phyloP scores from a whole-genome alignment of 2,888 invertebrate genomes.

The Taenaris catops region DNA sequence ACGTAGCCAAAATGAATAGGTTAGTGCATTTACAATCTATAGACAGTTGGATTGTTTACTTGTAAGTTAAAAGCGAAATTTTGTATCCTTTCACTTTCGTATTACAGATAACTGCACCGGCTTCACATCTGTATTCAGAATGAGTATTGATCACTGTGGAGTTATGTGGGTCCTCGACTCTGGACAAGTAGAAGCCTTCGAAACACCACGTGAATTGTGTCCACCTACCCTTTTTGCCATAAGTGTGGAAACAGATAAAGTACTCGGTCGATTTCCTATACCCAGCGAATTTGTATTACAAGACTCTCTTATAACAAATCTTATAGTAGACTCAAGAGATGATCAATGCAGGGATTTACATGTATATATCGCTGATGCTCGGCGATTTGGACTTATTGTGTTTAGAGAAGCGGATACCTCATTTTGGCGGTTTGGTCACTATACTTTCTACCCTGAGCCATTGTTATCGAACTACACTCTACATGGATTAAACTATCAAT shows the following conservation, averaged over 20 bases:
- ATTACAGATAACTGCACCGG: constrained; percentile 75
- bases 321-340: constrained; percentile 82
- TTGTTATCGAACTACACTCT: constrained; percentile 86
- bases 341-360: constrained; percentile 81
- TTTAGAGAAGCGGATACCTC: constrained; percentile 79
- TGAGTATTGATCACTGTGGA: constrained; percentile 87
- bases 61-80: too few species aligned
- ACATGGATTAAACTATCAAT: constrained; percentile 88
- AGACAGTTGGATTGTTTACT: too few species aligned
- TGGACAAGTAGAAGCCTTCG: constrained; percentile 85
- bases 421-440: constrained; percentile 85
- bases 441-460: constrained; percentile 85
- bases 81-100: too few species aligned
- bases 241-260: constrained; percentile 82
- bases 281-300: constrained; percentile 83
- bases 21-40: too few species aligned
- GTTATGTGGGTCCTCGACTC: constrained; percentile 90
- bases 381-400: constrained; percentile 82
- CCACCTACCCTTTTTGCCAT: constrained; percentile 88
- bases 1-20: too few species aligned
- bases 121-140: constrained; percentile 88
- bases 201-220: constrained; percentile 82
- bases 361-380: constrained; percentile 85
- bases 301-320: constrained; percentile 84
- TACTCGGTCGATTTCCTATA: constrained; percentile 82